Percentiles rank a stretch among this genome's conserved stretches.
Evolutionary conservation across 2,797 vertebrate species (phyloP).

Genomic region (Lepidocolaptes lacrymiger): DNA sequence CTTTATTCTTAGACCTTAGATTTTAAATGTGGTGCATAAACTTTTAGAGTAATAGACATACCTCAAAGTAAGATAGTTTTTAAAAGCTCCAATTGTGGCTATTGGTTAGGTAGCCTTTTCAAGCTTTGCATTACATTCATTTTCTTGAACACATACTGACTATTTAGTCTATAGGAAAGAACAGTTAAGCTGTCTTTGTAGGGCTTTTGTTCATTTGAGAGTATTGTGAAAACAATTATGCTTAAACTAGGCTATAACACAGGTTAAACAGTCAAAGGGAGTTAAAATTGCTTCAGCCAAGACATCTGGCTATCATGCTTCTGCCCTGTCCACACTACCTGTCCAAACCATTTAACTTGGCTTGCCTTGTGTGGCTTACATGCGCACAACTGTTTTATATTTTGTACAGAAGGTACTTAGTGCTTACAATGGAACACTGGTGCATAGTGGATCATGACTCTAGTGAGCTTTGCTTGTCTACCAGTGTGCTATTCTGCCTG

Average conservation of each 20-base stretch:
- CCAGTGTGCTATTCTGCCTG: neutral
- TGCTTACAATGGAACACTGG: neutral
- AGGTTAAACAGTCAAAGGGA: neutral
- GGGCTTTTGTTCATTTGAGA: neutral
- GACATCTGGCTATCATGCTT: neutral
- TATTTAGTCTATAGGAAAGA: neutral
- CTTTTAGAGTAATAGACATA: conserved; percentile 23
- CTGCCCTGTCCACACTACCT: neutral
- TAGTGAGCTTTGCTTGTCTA: neutral
- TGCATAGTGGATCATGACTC: neutral
- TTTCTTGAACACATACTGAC: neutral
- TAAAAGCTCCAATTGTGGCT: conserved; percentile 16
- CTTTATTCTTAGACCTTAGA: conserved; percentile 23
- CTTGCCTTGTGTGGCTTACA: neutral
- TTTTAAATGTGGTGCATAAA: conserved; percentile 50
- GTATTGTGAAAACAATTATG: neutral
- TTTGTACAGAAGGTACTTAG: neutral
- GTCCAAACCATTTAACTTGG: neutral
- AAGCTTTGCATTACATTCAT: neutral
- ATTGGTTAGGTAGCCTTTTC: neutral
- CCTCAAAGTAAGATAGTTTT: conserved; percentile 50
- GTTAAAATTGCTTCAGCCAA: neutral
- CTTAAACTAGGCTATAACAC: neutral
- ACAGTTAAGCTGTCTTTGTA: neutral
- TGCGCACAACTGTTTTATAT: neutral